Conservation (phyloP, 2,113 vertebrate genomes). For the Columbina picui region DNA sequence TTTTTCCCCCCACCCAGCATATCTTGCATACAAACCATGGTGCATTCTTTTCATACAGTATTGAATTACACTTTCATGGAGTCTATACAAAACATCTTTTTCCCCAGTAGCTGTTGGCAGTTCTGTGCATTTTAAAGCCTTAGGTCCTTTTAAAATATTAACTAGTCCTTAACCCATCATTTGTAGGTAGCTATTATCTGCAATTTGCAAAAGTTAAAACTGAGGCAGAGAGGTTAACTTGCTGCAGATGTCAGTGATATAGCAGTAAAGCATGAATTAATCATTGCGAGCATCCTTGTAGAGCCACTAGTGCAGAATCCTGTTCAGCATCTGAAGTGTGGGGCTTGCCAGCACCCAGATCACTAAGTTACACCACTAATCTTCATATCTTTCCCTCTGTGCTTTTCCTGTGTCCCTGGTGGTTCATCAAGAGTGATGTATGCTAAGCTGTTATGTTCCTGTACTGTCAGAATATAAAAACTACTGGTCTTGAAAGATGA, state of each 20-base stretch:
- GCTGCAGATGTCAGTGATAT: background rate
- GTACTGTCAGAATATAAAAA: background rate
- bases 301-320: background rate
- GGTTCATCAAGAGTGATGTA: background rate
- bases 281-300: background rate
- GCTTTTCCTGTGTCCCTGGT: background rate
- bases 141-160: background rate
- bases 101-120: accelerated
- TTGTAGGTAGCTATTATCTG: background rate
- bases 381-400: background rate
- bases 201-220: background rate
- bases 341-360: background rate
- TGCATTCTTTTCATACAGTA: background rate
- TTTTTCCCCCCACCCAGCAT: too few relatives aligned
- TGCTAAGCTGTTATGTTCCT: background rate
- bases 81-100: background rate
- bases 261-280: background rate
- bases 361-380: background rate
- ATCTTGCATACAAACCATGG: background rate
- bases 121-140: background rate
- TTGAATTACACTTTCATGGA: background rate
- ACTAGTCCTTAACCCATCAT: background rate
- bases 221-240: background rate
- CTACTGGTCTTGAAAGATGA: background rate
- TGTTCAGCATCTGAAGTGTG: background rate